Evolutionary conservation across 2,797 vertebrate species (phyloP).

Genomic region (Mycteria americana): DNA sequence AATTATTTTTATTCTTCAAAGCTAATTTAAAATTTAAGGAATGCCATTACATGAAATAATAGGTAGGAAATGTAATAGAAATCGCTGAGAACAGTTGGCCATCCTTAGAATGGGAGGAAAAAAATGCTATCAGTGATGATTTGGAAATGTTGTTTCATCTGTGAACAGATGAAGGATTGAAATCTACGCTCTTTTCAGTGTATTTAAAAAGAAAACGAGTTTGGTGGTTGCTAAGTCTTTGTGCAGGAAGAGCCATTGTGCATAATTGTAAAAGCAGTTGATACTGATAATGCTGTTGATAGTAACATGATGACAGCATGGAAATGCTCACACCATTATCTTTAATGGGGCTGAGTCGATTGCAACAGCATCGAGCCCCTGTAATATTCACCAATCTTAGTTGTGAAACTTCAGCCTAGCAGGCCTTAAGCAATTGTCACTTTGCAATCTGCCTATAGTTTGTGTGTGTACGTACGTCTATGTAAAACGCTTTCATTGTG

Average conservation of each 20-base stretch:
- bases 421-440: conserved; percentile 58
- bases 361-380: conserved; percentile 22
- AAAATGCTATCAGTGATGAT: conserved; percentile 75
- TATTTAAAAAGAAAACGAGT: conserved; percentile 74
- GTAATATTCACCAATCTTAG: conserved; percentile 61
- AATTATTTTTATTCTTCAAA: conserved; percentile 96
- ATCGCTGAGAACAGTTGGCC: conserved; percentile 81
- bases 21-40: conserved; percentile 93
- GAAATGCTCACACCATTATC: conserved; percentile 66
- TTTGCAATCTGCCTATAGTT: conserved; percentile 30
- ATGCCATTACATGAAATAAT: conserved; percentile 88
- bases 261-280: conserved; percentile 67
- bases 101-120: conserved; percentile 76
- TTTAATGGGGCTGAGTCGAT: conserved; percentile 52
- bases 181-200: conserved; percentile 74
- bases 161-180: conserved; percentile 78
- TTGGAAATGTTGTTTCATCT: conserved; percentile 78
- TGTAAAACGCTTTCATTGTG: conserved; percentile 8
- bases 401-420: conserved; percentile 60
- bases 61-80: conserved; percentile 85
- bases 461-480: not conserved
- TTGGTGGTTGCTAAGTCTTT: conserved; percentile 62
- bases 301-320: conserved; percentile 58
- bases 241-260: conserved; percentile 49
- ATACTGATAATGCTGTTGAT: conserved; percentile 63